Percentiles rank a stretch among this genome's conserved stretches.
Evolutionary conservation across 2,888 invertebrate species (phyloP).

Genomic region (Drosophila monieri): DNA sequence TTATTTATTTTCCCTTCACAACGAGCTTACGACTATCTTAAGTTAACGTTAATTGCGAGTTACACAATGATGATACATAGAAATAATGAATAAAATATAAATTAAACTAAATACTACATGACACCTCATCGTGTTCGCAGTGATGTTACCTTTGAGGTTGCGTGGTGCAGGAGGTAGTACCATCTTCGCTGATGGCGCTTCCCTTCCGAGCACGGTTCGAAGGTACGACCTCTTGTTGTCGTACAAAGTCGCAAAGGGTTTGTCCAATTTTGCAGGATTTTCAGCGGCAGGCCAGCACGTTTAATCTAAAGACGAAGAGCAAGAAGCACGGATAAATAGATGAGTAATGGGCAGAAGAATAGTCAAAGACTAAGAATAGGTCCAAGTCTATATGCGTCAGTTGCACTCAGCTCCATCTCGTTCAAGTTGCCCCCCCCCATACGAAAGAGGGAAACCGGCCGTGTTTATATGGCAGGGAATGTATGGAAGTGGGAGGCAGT

Average conservation of each 20-base stretch:
- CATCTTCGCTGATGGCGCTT: slow-evolving; percentile 80
- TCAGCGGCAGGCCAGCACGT: slow-evolving; percentile 53
- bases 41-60: not conserved
- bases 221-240: slow-evolving; percentile 81
- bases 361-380: not conserved
- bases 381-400: not conserved
- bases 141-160: slow-evolving; percentile 73
- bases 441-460: not conserved
- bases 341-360: slow-evolving; percentile 16
- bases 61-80: no score
- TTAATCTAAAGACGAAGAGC: slow-evolving; percentile 53
- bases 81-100: no score
- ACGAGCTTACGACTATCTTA: not conserved
- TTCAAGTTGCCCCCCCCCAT: slow-evolving; percentile 7
- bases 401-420: slow-evolving; percentile 4
- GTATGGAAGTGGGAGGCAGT: slow-evolving; percentile 8
- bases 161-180: slow-evolving; percentile 77
- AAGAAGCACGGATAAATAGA: not conserved
- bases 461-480: slow-evolving; percentile 11
- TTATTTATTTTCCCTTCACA: not conserved
- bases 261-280: slow-evolving; percentile 81
- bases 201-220: slow-evolving; percentile 71
- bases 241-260: slow-evolving; percentile 81
- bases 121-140: not conserved
- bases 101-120: no score